These are phyloP conservation scores for Heteromyza rotundicornis DNA, from an alignment of 2,888 invertebrate genomes.

Conservation along the genomic window DNA sequence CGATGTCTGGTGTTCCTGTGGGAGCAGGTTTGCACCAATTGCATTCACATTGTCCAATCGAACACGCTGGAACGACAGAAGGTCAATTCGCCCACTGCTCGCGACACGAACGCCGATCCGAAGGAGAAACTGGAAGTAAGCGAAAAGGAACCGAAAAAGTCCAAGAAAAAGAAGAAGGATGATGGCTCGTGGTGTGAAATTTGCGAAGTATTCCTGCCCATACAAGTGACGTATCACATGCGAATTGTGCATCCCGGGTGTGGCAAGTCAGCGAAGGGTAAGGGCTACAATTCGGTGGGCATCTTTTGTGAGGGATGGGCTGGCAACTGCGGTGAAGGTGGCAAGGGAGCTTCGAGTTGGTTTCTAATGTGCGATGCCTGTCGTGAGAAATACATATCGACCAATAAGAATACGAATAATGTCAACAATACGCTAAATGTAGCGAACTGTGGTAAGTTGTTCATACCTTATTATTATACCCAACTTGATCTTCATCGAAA, in stretches of 20 bases:
- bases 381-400: slow-evolving; percentile 72
- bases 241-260: slow-evolving; percentile 89
- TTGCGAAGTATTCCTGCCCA: slow-evolving; percentile 77
- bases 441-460: slow-evolving; percentile 38
- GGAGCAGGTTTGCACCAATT: slow-evolving; percentile 80
- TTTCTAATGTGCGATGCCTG: slow-evolving; percentile 93
- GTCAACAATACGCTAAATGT: slow-evolving; percentile 55
- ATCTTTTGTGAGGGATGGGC: slow-evolving; percentile 88
- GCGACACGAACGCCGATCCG: slow-evolving; percentile 27
- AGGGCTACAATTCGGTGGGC: slow-evolving; percentile 92
- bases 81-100: slow-evolving; percentile 36
- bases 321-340: slow-evolving; percentile 87
- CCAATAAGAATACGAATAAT: slow-evolving; percentile 57
- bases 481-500: no score
- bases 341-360: slow-evolving; percentile 81
- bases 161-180: slow-evolving; percentile 59
- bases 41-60: slow-evolving; percentile 68
- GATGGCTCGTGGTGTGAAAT: slow-evolving; percentile 76
- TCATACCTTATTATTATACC: no score
- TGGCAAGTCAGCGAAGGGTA: slow-evolving; percentile 81
- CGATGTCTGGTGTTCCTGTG: slow-evolving; percentile 87
- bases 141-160: slow-evolving; percentile 57
- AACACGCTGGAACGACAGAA: slow-evolving; percentile 57
- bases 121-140: slow-evolving; percentile 36
- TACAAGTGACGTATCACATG: slow-evolving; percentile 92